A percentile compares a stretch with the other conserved stretches of the same genome.
Evolutionary conservation across 2,113 vertebrate species (phyloP).

Genomic region (Halcyon senegalensis): DNA sequence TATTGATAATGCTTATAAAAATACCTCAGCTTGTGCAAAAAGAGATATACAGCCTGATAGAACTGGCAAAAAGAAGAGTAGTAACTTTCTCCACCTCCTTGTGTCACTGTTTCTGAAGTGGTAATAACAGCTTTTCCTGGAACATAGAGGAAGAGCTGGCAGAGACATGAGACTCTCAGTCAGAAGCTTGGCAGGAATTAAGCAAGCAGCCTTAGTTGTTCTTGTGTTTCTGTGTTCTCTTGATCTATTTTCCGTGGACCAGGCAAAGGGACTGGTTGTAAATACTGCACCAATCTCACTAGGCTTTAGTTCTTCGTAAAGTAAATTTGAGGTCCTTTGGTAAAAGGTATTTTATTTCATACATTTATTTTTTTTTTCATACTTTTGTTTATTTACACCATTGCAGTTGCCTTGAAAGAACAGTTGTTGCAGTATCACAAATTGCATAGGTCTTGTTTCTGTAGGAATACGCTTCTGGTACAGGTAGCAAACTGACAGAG

Average conservation of each 20-base stretch:
- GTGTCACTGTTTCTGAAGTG: constrained; percentile 50
- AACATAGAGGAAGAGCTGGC: constrained; percentile 32
- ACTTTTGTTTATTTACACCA: background rate
- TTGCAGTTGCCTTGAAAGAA: background rate
- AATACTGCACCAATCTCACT: background rate
- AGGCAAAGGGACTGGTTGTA: background rate
- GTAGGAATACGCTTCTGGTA: background rate
- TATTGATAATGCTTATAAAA: background rate
- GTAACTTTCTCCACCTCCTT: constrained; percentile 20
- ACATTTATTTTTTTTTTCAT: background rate
- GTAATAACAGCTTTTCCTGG: constrained; percentile 20
- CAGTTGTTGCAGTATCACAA: background rate
- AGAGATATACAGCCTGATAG: background rate
- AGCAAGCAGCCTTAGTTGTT: constrained; percentile 1
- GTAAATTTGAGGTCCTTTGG: background rate
- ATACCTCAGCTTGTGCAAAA: background rate
- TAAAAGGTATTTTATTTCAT: background rate
- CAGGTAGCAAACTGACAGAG: background rate
- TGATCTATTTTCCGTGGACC: background rate
- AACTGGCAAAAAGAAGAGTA: background rate
- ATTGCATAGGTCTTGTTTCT: background rate
- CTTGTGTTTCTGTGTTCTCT: background rate
- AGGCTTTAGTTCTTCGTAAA: background rate
- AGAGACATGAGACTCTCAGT: constrained; percentile 3
- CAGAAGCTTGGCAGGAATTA: constrained; percentile 30